Percentiles rank a stretch among this genome's conserved stretches.
Evolutionary conservation across 2,113 vertebrate genomes (phyloP).

Genomic region (Steatornis caripensis): DNA sequence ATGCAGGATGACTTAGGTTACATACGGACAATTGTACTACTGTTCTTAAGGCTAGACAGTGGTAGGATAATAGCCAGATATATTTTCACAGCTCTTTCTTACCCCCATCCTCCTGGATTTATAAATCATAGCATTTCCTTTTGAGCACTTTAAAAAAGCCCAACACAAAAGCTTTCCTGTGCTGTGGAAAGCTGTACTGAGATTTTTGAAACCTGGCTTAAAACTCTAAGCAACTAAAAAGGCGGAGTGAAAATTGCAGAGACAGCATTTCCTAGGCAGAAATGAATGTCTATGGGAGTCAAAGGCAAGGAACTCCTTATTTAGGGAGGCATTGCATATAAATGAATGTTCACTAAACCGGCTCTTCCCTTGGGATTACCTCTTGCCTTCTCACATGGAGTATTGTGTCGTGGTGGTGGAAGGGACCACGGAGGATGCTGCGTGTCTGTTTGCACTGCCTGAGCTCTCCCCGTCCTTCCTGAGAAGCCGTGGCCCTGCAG

Average conservation of each 20-base stretch:
- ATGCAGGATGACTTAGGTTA: neutral
- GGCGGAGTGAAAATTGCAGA: rapidly evolving
- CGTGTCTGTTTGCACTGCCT: rapidly evolving
- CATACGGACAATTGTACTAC: rapidly evolving
- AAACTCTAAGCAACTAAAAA: neutral
- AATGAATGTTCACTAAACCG: neutral
- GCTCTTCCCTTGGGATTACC: neutral
- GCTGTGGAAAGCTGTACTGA: neutral
- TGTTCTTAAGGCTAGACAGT: neutral
- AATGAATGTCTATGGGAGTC: neutral
- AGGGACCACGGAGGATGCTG: rapidly evolving
- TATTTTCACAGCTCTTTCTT: neutral
- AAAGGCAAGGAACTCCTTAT: neutral
- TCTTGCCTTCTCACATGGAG: neutral
- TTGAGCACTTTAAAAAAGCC: neutral
- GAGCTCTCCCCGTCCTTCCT: neutral
- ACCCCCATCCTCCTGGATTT: neutral
- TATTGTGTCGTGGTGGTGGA: neutral
- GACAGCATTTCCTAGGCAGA: neutral
- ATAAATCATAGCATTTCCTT: neutral
- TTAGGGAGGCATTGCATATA: neutral
- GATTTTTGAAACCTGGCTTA: neutral
- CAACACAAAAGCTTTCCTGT: neutral
- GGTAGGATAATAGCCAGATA: neutral
- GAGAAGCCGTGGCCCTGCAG: neutral